Base-by-base conservation (phyloP, 2,797 vertebrate species). In the Poecile montanus region DNA sequence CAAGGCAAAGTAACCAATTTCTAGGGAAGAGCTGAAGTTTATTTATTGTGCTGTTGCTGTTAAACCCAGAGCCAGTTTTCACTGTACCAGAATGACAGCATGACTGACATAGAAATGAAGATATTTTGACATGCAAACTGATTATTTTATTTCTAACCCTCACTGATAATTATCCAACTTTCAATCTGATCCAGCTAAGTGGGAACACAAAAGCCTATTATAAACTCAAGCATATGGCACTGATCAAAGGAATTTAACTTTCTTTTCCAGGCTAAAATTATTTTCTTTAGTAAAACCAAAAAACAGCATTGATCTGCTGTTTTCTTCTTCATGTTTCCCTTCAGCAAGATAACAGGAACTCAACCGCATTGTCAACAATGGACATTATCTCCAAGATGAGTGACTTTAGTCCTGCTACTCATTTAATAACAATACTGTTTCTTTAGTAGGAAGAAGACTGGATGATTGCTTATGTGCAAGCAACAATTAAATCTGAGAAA, bases 51-150 rank as follows among this genome's bases (percentile, higher is more conserved):
- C n/a, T 71, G 7, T 29, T 40, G 19, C 56, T 93, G 30, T 86
- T 91, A 89, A 91, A 76, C 16, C 3, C 1, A 1, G 47, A 77
- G 65, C 81, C 5, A 3, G 29, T 68, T 91, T 92, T 88, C 68
- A 89, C 30, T 50, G 11, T 30, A 71, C 4, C 8, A 85, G 47
- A 88, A 87, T 87, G 81, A 82, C 48, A 74, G 81, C 27, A 60
- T 2, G 2, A 94, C 32, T 85, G 86, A 91, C 71, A 83, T 54
- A 44, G 89, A 95, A 80, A 78, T 34, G 15, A 89, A 93, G 84
- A 60, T 82, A 67, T 88, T 95, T 93, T 93, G 91, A 91, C 91
- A 88, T 42, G 58, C 18, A 75, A 93, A 91, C 51, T 63, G 58
- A 87, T 83, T 67, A 66, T 89, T 95, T 85, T 88, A 71, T 88